phyloP scores from a whole-genome alignment of 2,113 vertebrate species.

The Dipodomys stephensi region DNA sequence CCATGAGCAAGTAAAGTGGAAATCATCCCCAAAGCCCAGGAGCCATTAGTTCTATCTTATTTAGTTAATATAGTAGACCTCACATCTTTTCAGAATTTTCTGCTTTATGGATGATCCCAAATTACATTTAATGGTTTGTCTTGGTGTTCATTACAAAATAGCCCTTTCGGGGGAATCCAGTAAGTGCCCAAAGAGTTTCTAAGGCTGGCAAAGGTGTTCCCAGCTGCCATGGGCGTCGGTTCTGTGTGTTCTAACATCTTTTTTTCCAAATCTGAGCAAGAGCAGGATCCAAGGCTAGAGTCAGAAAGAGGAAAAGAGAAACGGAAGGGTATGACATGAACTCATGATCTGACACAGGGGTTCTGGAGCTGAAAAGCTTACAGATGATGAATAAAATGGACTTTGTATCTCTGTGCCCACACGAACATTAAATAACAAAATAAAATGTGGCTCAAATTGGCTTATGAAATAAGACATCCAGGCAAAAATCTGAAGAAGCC shows the following conservation, averaged over 20 bases:
- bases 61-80: neutral
- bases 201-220: neutral
- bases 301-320: neutral
- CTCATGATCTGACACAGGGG: neutral
- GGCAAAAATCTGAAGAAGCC: neutral
- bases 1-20: neutral
- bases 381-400: neutral
- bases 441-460: neutral
- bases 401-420: neutral
- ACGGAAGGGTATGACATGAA: neutral
- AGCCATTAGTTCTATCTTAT: neutral
- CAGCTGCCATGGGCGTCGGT: accelerated
- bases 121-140: neutral
- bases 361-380: neutral
- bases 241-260: neutral
- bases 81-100: neutral
- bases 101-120: neutral
- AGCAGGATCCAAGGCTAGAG: no score
- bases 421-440: neutral
- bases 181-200: neutral
- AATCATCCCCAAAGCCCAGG: neutral
- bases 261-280: neutral
- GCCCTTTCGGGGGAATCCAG: neutral
- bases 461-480: neutral
- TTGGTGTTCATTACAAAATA: neutral